Base-by-base conservation (phyloP, 2,113 vertebrate species). In the Paramormyrops kingsleyae region DNA sequence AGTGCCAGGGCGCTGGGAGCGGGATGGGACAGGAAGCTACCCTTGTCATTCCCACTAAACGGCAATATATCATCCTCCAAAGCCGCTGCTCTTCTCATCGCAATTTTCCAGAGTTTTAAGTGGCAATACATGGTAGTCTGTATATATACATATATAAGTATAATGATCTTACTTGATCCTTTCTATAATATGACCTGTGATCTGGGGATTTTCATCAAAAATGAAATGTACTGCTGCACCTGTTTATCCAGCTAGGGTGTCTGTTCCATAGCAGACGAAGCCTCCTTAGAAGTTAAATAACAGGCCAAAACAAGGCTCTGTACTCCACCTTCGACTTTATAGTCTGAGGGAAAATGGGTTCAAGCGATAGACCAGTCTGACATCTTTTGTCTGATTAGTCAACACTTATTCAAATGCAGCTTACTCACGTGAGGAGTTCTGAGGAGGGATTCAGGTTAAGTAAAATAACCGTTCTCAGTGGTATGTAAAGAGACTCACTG, bases 1-100 rank as follows among this genome's bases (percentile, higher is more conserved):
- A 90, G 91, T 92, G 91, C 39, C 47, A 56, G 77, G 52, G 53
- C 27, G 50, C 88, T 88, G 39, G 89, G 70, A 88, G 86, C 5
- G 8, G 88, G 46, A 80, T 35, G 7, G 31, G 80, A 89, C 56
- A n/a, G 47, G 46, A 89, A 52, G 88, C 35, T 21, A 12, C 5
- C 21, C 6, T 44, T 27, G 24, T 85, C 35, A 59, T 53, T 62
- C 52, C 52, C 77, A 85, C 52, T 42, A 49, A 74, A 53, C 24
- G 27, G 21, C 83, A 56, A 89, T 39, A 62, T 8, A 59, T 84
- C 19, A 46, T 53, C 49, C 13, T 84, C 15, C 4, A 7, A 42
- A 19, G 74, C 15, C 35, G 35, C 15, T 17, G 42, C 31, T 80
- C 13, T 42, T 35, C 35, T 42, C 70, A 77, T n/a, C 17, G 2